A percentile compares a stretch with the other conserved stretches of the same genome.
Conservation (phyloP, 2,888 invertebrate genomes). For the Caenorhabditis angaria region DNA sequence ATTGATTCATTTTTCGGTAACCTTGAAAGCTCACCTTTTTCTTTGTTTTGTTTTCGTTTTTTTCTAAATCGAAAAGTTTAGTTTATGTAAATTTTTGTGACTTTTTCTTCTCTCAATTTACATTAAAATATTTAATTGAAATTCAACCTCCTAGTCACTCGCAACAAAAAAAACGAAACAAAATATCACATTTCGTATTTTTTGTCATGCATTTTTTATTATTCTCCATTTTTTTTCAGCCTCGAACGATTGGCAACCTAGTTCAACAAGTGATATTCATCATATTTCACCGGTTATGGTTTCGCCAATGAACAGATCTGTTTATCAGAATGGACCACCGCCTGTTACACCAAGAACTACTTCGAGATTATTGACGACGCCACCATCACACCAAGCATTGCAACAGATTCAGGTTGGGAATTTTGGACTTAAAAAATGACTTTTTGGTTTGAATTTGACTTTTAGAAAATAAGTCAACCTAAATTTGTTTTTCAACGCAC, state of each 20-base stretch:
- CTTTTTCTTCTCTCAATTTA: too few species aligned
- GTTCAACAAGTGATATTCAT: slow-evolving; percentile 26
- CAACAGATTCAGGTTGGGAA: slow-evolving; percentile 32
- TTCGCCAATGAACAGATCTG: background rate
- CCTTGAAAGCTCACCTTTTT: slow-evolving; percentile 4
- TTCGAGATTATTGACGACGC: slow-evolving; percentile 24
- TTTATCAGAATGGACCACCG: slow-evolving; percentile 19
- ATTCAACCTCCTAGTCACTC: background rate
- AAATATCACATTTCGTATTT: background rate
- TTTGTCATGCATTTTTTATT: slow-evolving; percentile 3
- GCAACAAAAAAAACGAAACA: too few species aligned
- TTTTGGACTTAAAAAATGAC: too few species aligned
- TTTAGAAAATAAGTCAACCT: too few species aligned
- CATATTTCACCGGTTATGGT: slow-evolving; percentile 39
- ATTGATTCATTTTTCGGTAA: background rate
- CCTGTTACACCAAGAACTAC: slow-evolving; percentile 36
- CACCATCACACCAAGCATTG: slow-evolving; percentile 40
- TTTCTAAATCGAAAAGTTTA: background rate
- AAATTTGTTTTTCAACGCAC: too few species aligned
- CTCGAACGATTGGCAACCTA: slow-evolving; percentile 35
- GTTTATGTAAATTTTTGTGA: background rate
- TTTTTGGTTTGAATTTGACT: too few species aligned
- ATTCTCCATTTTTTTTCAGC: slow-evolving; percentile 16
- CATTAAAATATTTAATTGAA: too few species aligned
- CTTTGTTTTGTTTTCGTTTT: too few species aligned